Evolutionary conservation across 2,888 invertebrate species (phyloP).

Genomic region (Siphlonurus alternatus): DNA sequence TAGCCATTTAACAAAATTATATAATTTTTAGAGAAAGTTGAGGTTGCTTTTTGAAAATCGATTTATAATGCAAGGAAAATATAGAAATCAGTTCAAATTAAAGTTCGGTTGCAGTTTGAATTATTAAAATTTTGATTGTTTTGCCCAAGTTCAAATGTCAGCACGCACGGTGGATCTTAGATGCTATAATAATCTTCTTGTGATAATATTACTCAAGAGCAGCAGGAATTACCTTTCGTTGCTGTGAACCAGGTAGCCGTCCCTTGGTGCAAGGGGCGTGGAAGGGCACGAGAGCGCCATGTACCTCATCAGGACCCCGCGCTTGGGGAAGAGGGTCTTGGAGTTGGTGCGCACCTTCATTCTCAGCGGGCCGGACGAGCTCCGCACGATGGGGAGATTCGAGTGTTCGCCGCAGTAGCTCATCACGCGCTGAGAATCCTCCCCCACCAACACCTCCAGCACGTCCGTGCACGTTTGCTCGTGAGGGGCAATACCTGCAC

Average conservation of each 20-base stretch:
- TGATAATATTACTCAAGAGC: too few relatives aligned
- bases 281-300: conserved; percentile 18
- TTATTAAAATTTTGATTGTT: too few relatives aligned
- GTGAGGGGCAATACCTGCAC: conserved; percentile 20
- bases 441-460: conserved; percentile 25
- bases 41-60: too few relatives aligned
- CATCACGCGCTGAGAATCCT: background rate
- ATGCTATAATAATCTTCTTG: too few relatives aligned
- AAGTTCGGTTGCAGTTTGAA: too few relatives aligned
- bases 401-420: background rate
- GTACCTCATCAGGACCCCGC: conserved; percentile 18
- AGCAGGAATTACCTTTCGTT: conserved; percentile 17
- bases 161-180: too few relatives aligned
- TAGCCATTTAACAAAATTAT: too few relatives aligned
- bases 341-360: conserved; percentile 14
- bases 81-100: too few relatives aligned
- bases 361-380: conserved; percentile 11
- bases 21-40: too few relatives aligned
- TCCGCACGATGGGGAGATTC: conserved; percentile 8
- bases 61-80: too few relatives aligned
- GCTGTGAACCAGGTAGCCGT: conserved; percentile 18
- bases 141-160: too few relatives aligned
- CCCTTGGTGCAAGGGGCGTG: conserved; percentile 16
- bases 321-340: conserved; percentile 15
- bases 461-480: conserved; percentile 34